Evolutionary conservation across 2,113 vertebrate genomes (phyloP), one percentile per base, ranked within the genome.

Genomic region (Ursus arctos): DNA sequence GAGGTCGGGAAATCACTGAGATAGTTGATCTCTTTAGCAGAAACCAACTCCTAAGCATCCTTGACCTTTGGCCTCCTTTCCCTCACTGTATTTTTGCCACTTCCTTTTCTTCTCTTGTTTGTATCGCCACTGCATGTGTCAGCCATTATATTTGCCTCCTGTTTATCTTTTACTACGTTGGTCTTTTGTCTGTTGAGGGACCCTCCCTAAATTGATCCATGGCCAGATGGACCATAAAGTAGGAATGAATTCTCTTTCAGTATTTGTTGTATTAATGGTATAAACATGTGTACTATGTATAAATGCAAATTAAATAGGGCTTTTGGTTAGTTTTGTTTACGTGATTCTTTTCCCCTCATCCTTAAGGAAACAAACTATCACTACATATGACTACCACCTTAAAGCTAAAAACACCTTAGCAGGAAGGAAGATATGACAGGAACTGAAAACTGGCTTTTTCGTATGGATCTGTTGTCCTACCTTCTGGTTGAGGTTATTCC

Each of bases 301-400:
- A 87, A 94, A 81, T 63, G 28, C 55, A 92, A 81, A 77, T 86
- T 91, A 91, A 43, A n/a, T 71, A 24, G 33, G 72, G n/a, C 43
- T 59, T 86, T 87, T 71, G 76, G 40, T 94, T 92, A 40, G 53
- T 94, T 94, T 88, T 80, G 51, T 65, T 95, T 53, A 67, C 31
- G 7, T 33, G 63, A 33, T 67, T 67, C 28, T 65, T 67, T 67
- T 67, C 7, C 6, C 63, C 63, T 67, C 63, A 67, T 67, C 63
- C 63, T 67, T 16, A 33, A 67, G 63, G 63, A 67, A 33, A 67
- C 63, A 67, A 67, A 67, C 63, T 51, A 51, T 47, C 28, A 8
- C 14, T 28, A 24, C 11, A 8, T 5, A 3, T 40, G n/a, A 76
- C 74, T 80, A 24, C 18, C 77, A 21, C 28, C 57, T 74, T 80